Evolutionary conservation across 2,797 vertebrate species (phyloP), one percentile per base, ranked within the genome.

Genomic region (Arrhamphus sclerolepis): DNA sequence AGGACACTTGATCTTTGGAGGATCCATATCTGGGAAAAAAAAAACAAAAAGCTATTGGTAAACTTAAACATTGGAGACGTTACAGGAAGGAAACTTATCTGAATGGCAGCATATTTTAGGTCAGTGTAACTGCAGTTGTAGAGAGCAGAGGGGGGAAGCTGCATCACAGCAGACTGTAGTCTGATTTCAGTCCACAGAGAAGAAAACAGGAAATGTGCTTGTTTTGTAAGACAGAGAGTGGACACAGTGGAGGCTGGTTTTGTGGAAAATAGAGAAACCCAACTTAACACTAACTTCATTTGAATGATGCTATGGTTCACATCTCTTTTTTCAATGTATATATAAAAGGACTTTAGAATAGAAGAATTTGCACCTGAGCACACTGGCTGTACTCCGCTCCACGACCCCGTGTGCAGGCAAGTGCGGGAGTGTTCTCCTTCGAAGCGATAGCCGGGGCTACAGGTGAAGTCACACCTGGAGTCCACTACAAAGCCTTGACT

Each of bases 281-380:
- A n/a, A n/a, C n/a, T n/a, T n/a, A n/a, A n/a, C n/a, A n/a, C n/a
- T n/a, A n/a, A n/a, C n/a, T n/a, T n/a, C n/a, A n/a, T n/a, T n/a
- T n/a, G n/a, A 26, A 26, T 26, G 2, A 2, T 26, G 24, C 6
- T 26, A 26, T 26, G 24, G 24, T 26, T 26, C 24, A 26, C 24
- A 26, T n/a, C n/a, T n/a, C n/a, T n/a, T n/a, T n/a, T n/a, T n/a
- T n/a, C n/a, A n/a, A n/a, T n/a, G n/a, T n/a, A n/a, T n/a, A n/a
- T n/a, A n/a, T n/a, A n/a, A n/a, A n/a, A n/a, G n/a, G n/a, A n/a
- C n/a, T n/a, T n/a, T n/a, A n/a, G n/a, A n/a, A n/a, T n/a, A n/a
- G n/a, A n/a, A n/a, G n/a, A n/a, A n/a, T n/a, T n/a, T n/a, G 46
- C 93, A 98, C 97, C 97, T 94, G 92, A 86, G 89, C 98, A 99